Percentiles rank a stretch among this genome's conserved stretches.
Evolutionary conservation across 2,797 vertebrate genomes (phyloP).

Genomic region (Nyctalus aviator): DNA sequence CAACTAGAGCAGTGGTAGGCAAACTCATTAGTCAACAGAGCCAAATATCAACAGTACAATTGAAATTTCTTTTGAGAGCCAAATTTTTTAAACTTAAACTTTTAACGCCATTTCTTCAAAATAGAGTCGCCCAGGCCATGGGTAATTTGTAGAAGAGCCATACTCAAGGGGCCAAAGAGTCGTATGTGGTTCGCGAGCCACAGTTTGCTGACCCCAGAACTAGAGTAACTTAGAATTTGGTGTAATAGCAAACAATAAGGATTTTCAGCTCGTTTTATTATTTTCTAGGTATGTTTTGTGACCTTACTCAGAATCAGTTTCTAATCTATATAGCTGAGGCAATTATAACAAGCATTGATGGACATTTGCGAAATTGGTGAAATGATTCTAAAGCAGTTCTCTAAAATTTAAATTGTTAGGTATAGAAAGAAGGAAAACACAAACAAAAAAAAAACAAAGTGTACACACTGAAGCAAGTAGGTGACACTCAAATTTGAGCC

Average conservation of each 20-base stretch:
- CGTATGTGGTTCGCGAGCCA: no score
- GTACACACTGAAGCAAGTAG: background rate
- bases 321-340: background rate
- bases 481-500: constrained; percentile 27
- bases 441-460: constrained; percentile 30
- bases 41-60: no score
- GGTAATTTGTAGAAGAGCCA: no score
- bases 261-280: background rate
- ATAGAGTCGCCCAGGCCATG: no score
- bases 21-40: no score
- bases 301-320: constrained; percentile 31
- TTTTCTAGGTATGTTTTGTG: background rate
- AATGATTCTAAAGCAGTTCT: background rate
- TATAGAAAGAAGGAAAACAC: background rate
- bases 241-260: background rate
- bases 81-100: no score
- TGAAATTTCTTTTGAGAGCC: no score
- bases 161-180: no score
- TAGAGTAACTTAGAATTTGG: background rate
- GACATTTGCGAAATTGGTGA: constrained; percentile 38
- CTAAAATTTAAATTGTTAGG: constrained; percentile 14
- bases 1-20: background rate
- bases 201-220: no score
- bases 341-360: background rate
- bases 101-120: no score